Evolutionary conservation across 2,113 vertebrate genomes (phyloP).

Genomic region (Stigmatopora nigra): DNA sequence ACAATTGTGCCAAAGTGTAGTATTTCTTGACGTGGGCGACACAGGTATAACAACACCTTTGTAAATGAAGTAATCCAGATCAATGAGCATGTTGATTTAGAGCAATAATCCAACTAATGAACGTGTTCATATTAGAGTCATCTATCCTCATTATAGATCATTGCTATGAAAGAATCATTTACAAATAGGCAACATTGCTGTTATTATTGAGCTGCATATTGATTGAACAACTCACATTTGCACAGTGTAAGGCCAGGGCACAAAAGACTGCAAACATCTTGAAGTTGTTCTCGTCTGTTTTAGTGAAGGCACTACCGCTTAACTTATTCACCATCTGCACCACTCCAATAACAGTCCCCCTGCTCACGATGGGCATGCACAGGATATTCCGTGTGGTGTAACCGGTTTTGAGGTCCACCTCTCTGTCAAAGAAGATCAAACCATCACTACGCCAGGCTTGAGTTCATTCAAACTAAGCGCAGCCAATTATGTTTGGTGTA

Average conservation of each 20-base stretch:
- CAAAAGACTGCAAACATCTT: conserved; percentile 99
- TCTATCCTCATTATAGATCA: neutral
- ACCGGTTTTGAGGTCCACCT: conserved; percentile 96
- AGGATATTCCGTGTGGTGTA: conserved; percentile 97
- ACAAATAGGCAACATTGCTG: neutral
- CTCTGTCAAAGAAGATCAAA: conserved; percentile 64
- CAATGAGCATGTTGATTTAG: neutral
- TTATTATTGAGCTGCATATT: neutral
- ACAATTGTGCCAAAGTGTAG: neutral
- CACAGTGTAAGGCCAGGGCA: conserved; percentile 98
- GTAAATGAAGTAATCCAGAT: neutral
- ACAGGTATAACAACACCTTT: neutral
- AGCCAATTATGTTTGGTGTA: neutral
- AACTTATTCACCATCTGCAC: conserved; percentile 99
- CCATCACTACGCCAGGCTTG: neutral
- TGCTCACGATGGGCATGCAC: conserved; percentile 98
- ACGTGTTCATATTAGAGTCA: neutral
- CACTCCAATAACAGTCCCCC: conserved; percentile 92
- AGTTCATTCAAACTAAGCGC: neutral
- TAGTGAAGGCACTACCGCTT: conserved; percentile 98
- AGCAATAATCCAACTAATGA: neutral
- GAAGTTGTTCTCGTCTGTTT: conserved; percentile 99
- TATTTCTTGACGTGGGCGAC: too few relatives aligned
- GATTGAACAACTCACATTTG: conserved; percentile 81
- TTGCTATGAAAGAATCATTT: neutral